Evolutionary conservation across 2,888 invertebrate genomes (phyloP).

Genomic region (Pyrochroa serraticornis): DNA sequence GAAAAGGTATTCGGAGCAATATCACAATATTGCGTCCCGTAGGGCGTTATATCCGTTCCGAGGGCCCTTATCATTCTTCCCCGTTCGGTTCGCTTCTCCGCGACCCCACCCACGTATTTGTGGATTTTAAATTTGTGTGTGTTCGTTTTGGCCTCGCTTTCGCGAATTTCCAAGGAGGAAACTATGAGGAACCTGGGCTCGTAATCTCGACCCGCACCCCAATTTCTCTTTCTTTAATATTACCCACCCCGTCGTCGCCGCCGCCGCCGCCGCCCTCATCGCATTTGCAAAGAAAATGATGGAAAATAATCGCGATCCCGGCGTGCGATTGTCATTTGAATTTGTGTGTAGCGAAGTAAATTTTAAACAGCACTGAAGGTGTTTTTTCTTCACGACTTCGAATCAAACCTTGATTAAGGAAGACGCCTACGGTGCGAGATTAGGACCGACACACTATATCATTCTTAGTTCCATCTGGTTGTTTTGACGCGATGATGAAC

Average conservation of each 20-base stretch:
- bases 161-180: conserved; percentile 31
- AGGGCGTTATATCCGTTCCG: conserved; percentile 13
- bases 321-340: no score
- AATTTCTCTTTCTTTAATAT: conserved; percentile 4
- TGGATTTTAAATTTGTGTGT: conserved; percentile 43
- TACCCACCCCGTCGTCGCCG: no score
- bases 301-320: no score
- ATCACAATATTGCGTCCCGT: conserved; percentile 34
- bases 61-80: conserved; percentile 21
- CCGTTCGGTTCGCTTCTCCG: conserved; percentile 6
- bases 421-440: conserved; percentile 5
- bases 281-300: no score
- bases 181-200: background rate
- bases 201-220: background rate
- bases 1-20: conserved; percentile 40
- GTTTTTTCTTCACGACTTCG: no score
- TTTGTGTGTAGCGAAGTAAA: no score
- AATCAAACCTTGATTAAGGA: conserved; percentile 16
- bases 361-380: no score
- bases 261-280: no score
- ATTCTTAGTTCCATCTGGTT: conserved; percentile 24
- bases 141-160: conserved; percentile 35
- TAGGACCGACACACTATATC: conserved; percentile 18
- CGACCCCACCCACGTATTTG: conserved; percentile 24
- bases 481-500: conserved; percentile 30